Conservation (phyloP, 2,888 invertebrate species). For the Synergus itoensis region DNA sequence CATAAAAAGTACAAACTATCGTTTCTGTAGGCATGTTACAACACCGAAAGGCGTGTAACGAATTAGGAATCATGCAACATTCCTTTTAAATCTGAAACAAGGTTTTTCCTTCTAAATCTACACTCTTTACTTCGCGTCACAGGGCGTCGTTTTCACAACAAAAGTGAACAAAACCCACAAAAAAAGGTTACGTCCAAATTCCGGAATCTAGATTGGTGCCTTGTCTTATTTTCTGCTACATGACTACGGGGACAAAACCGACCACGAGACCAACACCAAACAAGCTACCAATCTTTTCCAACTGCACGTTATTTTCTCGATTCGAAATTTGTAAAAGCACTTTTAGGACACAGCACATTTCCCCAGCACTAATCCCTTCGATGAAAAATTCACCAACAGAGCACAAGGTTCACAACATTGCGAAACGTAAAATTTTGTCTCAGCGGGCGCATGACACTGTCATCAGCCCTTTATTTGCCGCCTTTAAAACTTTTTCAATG, state of each 20-base stretch:
- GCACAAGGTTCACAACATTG: constrained; percentile 39
- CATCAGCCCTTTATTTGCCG: constrained; percentile 27
- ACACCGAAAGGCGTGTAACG: constrained; percentile 9
- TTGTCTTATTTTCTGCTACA: constrained; percentile 33
- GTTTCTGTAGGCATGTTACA: constrained; percentile 13
- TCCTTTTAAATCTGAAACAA: background rate
- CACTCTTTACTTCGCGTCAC: background rate
- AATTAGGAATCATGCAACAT: background rate
- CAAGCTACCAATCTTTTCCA: background rate
- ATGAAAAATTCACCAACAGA: constrained; percentile 6
- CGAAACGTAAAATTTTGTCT: constrained; percentile 19
- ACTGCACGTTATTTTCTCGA: background rate
- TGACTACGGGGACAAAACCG: constrained; percentile 12
- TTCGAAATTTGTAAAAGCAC: background rate
- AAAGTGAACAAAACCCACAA: constrained; percentile 4
- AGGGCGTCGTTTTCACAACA: constrained; percentile 9
- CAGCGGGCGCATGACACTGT: constrained; percentile 27
- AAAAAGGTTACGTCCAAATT: constrained; percentile 10
- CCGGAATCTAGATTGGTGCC: constrained; percentile 20
- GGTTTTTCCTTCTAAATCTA: background rate
- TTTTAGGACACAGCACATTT: background rate
- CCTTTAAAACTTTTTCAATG: background rate
- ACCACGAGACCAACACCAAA: background rate
- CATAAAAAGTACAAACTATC: constrained; percentile 32
- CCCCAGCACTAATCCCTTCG: constrained; percentile 7